Evolutionary conservation across 1,140 invertebrate genomes (phyloP).

Genomic region (Diachasma alloeum): DNA sequence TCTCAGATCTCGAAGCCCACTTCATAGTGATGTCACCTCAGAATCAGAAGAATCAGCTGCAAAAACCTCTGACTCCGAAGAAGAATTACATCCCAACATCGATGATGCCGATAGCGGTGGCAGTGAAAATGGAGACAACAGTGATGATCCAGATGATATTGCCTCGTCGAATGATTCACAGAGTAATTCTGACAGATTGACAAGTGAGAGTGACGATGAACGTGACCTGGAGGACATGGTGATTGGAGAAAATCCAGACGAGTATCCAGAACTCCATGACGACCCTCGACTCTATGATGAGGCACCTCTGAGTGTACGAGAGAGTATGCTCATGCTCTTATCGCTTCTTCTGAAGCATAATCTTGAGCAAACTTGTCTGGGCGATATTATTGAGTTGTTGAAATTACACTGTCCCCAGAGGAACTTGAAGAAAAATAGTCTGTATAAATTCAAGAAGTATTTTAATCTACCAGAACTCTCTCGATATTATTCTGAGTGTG

Average conservation of each 20-base stretch:
- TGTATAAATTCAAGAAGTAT: slow-evolving; percentile 29
- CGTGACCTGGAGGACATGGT: not conserved
- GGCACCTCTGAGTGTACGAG: not conserved
- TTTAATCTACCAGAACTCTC: slow-evolving; percentile 8
- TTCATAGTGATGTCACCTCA: not conserved
- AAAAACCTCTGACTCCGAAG: not conserved
- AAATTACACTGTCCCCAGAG: slow-evolving; percentile 17
- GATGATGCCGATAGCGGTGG: not conserved
- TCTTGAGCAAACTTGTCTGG: not conserved
- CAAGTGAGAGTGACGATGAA: not conserved
- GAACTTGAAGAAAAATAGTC: slow-evolving; percentile 7
- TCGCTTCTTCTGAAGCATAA: not conserved
- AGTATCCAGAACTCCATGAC: not conserved
- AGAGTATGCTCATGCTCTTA: slow-evolving; percentile 24
- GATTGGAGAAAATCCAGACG: not conserved
- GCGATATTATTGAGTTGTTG: slow-evolving; percentile 1
- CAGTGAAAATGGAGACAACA: not conserved
- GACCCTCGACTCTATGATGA: not conserved
- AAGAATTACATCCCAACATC: not conserved
- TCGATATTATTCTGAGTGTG: slow-evolving; percentile 12
- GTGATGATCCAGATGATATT: not conserved
- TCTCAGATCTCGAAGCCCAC: not conserved
- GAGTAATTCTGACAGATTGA: not conserved
- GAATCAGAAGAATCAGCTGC: not conserved
- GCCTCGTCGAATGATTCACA: not conserved